Percentiles rank a stretch among this genome's conserved stretches.
Conservation (phyloP, 2,113 vertebrate species). For the Hassar affinis region DNA sequence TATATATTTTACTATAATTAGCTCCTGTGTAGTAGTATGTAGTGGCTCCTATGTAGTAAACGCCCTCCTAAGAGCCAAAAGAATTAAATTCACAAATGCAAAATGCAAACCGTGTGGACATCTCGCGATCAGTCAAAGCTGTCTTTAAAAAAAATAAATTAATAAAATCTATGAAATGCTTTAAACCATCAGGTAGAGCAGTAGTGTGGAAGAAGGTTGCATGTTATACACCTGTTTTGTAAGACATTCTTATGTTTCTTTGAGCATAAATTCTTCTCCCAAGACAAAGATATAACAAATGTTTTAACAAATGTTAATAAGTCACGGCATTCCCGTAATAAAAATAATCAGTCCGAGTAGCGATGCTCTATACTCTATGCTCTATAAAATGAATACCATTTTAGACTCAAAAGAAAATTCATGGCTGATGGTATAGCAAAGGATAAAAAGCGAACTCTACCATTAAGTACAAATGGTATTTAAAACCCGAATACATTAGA, state of each 20-base stretch:
- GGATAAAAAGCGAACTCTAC: not conserved
- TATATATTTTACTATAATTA: not conserved
- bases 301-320: not conserved
- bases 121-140: slow-evolving; percentile 16
- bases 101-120: slow-evolving; percentile 7
- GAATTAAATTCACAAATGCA: slow-evolving; percentile 1
- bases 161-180: not conserved
- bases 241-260: not conserved
- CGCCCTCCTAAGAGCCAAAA: not conserved
- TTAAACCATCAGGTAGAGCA: not conserved
- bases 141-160: not conserved
- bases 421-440: not conserved
- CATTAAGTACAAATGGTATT: slow-evolving; percentile 21
- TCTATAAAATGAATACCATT: not conserved
- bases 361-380: not conserved
- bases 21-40: not conserved
- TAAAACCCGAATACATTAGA: not conserved
- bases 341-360: not conserved
- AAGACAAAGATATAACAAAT: not conserved
- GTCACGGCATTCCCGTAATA: not conserved
- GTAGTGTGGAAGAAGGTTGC: not conserved
- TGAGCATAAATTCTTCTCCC: too few species aligned
- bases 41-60: slow-evolving; percentile 12
- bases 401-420: not conserved
- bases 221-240: not conserved